These are phyloP conservation scores for Acridotheres tristis DNA, from an alignment of 2,797 vertebrate genomes.

Conservation along the genomic window DNA sequence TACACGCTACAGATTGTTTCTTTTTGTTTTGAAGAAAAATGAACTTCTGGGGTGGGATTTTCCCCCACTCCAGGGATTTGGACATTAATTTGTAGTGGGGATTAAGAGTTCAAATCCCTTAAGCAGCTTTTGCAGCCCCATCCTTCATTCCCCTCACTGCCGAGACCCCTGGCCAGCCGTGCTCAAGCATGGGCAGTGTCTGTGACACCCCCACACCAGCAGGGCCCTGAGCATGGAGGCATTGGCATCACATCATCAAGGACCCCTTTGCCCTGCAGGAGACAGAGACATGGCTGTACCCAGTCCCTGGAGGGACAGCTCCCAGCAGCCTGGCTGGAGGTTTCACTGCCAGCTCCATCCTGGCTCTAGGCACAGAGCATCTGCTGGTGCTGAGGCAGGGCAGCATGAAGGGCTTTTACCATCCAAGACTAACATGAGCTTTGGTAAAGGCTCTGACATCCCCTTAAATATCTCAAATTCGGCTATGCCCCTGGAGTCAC, in stretches of 20 bases:
- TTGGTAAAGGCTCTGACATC: not conserved
- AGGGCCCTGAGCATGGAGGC: accelerated
- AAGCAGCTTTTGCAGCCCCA: constrained; percentile 52
- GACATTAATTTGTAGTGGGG: constrained; percentile 57
- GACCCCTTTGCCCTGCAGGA: too few species aligned
- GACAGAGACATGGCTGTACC: not conserved
- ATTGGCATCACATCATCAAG: not conserved
- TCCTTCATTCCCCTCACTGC: not conserved
- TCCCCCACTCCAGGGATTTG: constrained; percentile 40
- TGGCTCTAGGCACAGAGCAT: accelerated
- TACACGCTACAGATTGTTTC: not conserved
- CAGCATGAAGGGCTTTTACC: not conserved
- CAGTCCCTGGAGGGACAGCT: not conserved
- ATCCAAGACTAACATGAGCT: not conserved
- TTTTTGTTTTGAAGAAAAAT: constrained; percentile 15
- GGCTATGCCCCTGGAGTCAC: not conserved
- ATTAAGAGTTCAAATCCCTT: constrained; percentile 62
- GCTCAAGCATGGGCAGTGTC: accelerated
- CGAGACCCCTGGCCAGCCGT: not conserved
- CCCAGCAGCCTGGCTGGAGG: not conserved
- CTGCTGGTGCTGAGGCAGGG: not conserved
- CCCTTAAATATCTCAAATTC: not conserved
- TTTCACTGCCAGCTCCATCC: accelerated
- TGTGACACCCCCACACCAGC: not conserved
- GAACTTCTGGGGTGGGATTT: constrained; percentile 52